Percentiles rank a stretch among this genome's conserved stretches.
Evolutionary conservation across 2,113 vertebrate species (phyloP).

Genomic region (Cygnus atratus): DNA sequence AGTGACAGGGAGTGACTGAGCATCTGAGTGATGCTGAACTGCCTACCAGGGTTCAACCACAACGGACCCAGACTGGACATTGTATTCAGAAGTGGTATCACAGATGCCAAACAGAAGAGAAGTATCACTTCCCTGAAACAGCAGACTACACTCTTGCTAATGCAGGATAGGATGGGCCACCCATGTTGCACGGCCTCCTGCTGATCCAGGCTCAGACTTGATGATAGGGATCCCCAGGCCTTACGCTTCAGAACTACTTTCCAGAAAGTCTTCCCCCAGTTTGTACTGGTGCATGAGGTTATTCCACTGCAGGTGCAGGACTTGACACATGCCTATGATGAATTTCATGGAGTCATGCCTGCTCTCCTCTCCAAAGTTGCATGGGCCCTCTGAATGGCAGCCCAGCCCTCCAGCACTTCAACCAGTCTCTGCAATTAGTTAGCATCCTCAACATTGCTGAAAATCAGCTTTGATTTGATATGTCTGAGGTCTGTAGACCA

Average conservation of each 20-base stretch:
- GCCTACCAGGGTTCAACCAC: too few species aligned
- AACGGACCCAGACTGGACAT: neutral
- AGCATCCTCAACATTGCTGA: neutral
- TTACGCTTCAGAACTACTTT: neutral
- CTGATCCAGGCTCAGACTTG: neutral
- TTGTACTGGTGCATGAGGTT: neutral
- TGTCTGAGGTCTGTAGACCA: neutral
- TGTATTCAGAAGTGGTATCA: neutral
- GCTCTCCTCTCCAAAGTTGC: neutral
- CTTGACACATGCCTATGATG: neutral
- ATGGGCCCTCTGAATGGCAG: neutral
- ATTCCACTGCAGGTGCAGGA: neutral
- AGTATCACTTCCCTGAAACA: neutral
- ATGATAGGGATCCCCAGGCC: neutral
- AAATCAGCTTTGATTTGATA: neutral
- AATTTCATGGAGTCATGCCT: neutral
- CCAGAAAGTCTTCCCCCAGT: neutral
- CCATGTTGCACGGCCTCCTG: neutral
- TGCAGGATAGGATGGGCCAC: neutral
- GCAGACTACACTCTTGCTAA: neutral
- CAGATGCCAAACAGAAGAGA: neutral
- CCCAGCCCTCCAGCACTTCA: rapidly evolving
- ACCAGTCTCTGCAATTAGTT: neutral
- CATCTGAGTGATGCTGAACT: too few species aligned
- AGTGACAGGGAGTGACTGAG: too few species aligned